These are phyloP conservation scores for Tyria jacobaeae DNA, from an alignment of 2,888 invertebrate genomes.

Conservation along the genomic window DNA sequence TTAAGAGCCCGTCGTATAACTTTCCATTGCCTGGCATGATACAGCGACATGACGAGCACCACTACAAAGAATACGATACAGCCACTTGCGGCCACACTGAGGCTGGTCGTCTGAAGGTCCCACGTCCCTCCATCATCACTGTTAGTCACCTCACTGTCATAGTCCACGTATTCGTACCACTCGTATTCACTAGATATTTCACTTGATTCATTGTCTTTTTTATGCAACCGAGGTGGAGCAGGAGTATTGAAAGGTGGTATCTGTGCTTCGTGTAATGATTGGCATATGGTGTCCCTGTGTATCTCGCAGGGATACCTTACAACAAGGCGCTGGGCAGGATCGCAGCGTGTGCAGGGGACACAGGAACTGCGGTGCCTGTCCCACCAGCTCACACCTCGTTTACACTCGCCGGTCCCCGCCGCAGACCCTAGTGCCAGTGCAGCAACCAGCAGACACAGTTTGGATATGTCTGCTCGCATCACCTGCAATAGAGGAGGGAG, in stretches of 20 bases:
- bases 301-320: slow-evolving; percentile 91
- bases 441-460: slow-evolving; percentile 77
- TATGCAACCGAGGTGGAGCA: slow-evolving; percentile 52
- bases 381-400: slow-evolving; percentile 90
- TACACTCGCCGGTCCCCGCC: slow-evolving; percentile 68
- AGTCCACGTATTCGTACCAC: slow-evolving; percentile 78
- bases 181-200: slow-evolving; percentile 73
- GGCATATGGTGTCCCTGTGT: slow-evolving; percentile 92
- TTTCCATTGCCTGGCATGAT: slow-evolving; percentile 93
- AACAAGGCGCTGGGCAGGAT: slow-evolving; percentile 83
- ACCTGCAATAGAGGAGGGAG: slow-evolving; percentile 62
- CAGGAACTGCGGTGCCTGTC: slow-evolving; percentile 88
- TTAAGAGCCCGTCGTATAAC: slow-evolving; percentile 92
- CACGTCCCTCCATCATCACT: slow-evolving; percentile 82
- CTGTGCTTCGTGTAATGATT: slow-evolving; percentile 88
- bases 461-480: slow-evolving; percentile 79
- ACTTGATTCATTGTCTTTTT: slow-evolving; percentile 64
- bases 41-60: slow-evolving; percentile 91
- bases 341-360: slow-evolving; percentile 90
- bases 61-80: slow-evolving; percentile 93
- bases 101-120: slow-evolving; percentile 91
- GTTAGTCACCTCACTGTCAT: slow-evolving; percentile 75
- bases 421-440: slow-evolving; percentile 72
- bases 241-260: slow-evolving; percentile 86
- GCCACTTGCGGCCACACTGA: slow-evolving; percentile 91